Base-by-base conservation (phyloP, 2,113 vertebrate genomes). In the Cinclus mexicanus region DNA sequence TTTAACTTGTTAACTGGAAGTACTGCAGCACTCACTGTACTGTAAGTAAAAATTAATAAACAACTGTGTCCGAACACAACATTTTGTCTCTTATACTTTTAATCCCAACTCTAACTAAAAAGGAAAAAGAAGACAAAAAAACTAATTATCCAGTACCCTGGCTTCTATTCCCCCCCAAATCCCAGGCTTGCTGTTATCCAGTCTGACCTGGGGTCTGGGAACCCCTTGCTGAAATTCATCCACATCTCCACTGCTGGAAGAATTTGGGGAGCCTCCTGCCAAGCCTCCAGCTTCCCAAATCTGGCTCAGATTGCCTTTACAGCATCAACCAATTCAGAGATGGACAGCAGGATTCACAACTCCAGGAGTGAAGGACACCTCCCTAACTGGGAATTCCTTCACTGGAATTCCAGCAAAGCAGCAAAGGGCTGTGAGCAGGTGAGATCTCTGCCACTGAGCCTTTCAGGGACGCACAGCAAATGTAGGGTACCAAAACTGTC, bases 301-400 rank as follows among this genome's bases (percentile, higher is more conserved):
- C 31, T 3, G 4, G 5, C 83, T 21, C 25, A 1, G 0, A 5
- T 0, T 14, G 24, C 25, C 14, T 24, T 41, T 0, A 1, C 21
- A 37, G 35, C 35, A 37, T 37, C 35, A 57, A 39, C 13, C 57
- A 23, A 15, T 1, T 2, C 23, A 23, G 59, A 16, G n/a, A 26
- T 1, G 5, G 49, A 15, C 53, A 37, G 7, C 33, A 28, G 15
- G 31, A 21, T 3, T 13, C 21, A 4, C 16, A 71, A 8, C 2
- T 3, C 4, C 42, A 33, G 10, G 29, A 50, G 35, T 0, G 41
- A 80, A 55, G 50, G 37, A 28, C 46, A 35, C 19, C 11, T 57
- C 52, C 80, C 59, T 1, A 26, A 5, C 23, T 4, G 17, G 26
- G 16, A 35, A 46, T 11, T 24, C 64, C 13, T 53, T 6, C 24